Evolutionary conservation across 2,888 invertebrate species (phyloP).

Genomic region (Apoderus coryli): DNA sequence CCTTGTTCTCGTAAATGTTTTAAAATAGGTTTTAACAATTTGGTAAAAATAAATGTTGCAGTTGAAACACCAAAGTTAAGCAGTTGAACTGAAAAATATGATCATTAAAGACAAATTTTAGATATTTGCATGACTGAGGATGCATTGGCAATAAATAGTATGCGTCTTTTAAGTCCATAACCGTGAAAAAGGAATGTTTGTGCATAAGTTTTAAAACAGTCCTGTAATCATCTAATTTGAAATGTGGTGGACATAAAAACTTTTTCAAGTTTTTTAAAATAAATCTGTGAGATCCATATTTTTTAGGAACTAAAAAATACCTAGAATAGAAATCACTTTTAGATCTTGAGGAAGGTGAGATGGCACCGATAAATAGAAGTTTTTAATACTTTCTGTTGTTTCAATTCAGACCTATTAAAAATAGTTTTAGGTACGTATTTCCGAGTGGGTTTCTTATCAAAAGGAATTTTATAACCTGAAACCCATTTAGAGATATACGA

Average conservation of each 20-base stretch:
- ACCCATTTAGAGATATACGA: too few species aligned
- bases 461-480: slow-evolving; percentile 2
- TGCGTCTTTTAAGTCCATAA: slow-evolving; percentile 14
- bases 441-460: not conserved
- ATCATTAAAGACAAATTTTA: slow-evolving; percentile 16
- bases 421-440: not conserved
- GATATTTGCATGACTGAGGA: slow-evolving; percentile 13
- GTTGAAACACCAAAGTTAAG: slow-evolving; percentile 14
- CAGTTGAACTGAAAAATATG: slow-evolving; percentile 18
- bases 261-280: slow-evolving; percentile 18
- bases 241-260: slow-evolving; percentile 17
- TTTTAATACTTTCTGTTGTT: too few species aligned
- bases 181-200: slow-evolving; percentile 10
- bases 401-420: not conserved
- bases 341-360: too few species aligned
- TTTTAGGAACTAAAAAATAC: slow-evolving; percentile 16
- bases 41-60: slow-evolving; percentile 19
- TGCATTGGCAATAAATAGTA: slow-evolving; percentile 17
- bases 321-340: slow-evolving; percentile 15
- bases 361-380: not conserved
- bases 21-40: slow-evolving; percentile 18
- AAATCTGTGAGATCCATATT: slow-evolving; percentile 13
- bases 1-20: slow-evolving; percentile 11
- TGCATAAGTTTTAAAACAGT: slow-evolving; percentile 16
- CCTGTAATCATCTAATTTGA: slow-evolving; percentile 20